phyloP scores from a whole-genome alignment of 2,888 invertebrate species.

The Sphaerophoria rueppellii region DNA sequence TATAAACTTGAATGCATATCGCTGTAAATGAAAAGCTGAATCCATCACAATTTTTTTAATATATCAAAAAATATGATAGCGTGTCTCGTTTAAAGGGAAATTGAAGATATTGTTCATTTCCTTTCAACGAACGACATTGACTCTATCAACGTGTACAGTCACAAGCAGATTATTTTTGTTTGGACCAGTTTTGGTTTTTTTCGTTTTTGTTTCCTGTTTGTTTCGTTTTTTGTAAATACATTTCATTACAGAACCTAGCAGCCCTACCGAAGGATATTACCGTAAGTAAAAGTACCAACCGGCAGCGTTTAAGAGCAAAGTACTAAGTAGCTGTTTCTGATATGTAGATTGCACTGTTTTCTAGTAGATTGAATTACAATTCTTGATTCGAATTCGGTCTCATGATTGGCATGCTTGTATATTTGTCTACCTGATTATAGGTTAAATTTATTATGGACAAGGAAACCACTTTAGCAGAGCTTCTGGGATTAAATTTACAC shows the following conservation, averaged over 20 bases:
- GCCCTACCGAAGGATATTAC: slow-evolving; percentile 90
- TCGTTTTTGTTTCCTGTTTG: slow-evolving; percentile 34
- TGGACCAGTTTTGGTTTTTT: slow-evolving; percentile 32
- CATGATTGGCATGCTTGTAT: slow-evolving; percentile 12
- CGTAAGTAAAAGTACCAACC: slow-evolving; percentile 84
- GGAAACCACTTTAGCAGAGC: slow-evolving; percentile 94
- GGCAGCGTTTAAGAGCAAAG: slow-evolving; percentile 35
- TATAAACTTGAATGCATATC: slow-evolving; percentile 10
- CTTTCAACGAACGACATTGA: slow-evolving; percentile 3
- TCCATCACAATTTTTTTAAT: slow-evolving; percentile 54
- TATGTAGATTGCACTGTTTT: slow-evolving; percentile 56
- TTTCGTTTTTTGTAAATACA: slow-evolving; percentile 79
- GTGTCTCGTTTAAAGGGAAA: slow-evolving; percentile 32
- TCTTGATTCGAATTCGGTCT: slow-evolving; percentile 1
- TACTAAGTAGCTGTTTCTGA: slow-evolving; percentile 30
- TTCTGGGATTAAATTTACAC: slow-evolving; percentile 95
- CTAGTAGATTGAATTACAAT: slow-evolving; percentile 13
- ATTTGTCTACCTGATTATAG: slow-evolving; percentile 82
- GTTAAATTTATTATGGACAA: slow-evolving; percentile 97
- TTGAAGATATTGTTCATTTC: background rate
- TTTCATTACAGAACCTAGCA: slow-evolving; percentile 90
- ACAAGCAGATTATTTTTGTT: slow-evolving; percentile 43
- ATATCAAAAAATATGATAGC: slow-evolving; percentile 40
- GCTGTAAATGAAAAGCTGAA: slow-evolving; percentile 66
- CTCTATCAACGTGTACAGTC: slow-evolving; percentile 63